Conservation (phyloP, 2,113 vertebrate genomes). For the Spea bombifrons region DNA sequence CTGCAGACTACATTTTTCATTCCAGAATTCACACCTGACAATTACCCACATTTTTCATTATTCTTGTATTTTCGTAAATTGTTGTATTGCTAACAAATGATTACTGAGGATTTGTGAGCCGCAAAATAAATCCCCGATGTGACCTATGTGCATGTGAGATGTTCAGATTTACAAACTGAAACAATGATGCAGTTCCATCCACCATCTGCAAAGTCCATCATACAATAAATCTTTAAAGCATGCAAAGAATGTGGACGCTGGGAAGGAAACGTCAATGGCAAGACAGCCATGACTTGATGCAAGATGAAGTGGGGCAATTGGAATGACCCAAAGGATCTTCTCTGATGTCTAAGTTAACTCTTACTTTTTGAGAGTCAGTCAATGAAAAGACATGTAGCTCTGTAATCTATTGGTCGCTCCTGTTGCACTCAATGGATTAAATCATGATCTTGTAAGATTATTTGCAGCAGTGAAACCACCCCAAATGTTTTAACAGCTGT, state of each 20-base stretch:
- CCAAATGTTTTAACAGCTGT: slow-evolving; percentile 89
- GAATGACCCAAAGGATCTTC: slow-evolving; percentile 27
- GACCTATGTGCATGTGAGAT: slow-evolving; percentile 70
- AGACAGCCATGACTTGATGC: slow-evolving; percentile 18
- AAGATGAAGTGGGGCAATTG: slow-evolving; percentile 44
- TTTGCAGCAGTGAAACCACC: slow-evolving; percentile 45
- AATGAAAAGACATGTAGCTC: background rate
- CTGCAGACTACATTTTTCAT: background rate
- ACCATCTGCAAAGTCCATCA: slow-evolving; percentile 63
- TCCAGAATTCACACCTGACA: background rate
- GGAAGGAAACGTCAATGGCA: slow-evolving; percentile 33
- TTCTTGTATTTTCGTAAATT: background rate
- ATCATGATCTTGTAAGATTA: slow-evolving; percentile 42
- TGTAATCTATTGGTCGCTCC: background rate
- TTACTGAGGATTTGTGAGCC: background rate
- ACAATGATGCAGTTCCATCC: slow-evolving; percentile 66
- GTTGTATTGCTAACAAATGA: no score
- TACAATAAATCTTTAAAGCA: slow-evolving; percentile 68
- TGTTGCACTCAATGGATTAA: slow-evolving; percentile 6
- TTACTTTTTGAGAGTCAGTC: background rate
- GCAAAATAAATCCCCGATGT: slow-evolving; percentile 75
- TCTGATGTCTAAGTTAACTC: background rate
- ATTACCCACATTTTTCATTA: background rate
- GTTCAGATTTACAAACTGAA: slow-evolving; percentile 72
- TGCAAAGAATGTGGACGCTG: slow-evolving; percentile 60